These are phyloP conservation scores for Myripristis murdjan DNA, from an alignment of 2,797 vertebrate species.

Conservation along the genomic window DNA sequence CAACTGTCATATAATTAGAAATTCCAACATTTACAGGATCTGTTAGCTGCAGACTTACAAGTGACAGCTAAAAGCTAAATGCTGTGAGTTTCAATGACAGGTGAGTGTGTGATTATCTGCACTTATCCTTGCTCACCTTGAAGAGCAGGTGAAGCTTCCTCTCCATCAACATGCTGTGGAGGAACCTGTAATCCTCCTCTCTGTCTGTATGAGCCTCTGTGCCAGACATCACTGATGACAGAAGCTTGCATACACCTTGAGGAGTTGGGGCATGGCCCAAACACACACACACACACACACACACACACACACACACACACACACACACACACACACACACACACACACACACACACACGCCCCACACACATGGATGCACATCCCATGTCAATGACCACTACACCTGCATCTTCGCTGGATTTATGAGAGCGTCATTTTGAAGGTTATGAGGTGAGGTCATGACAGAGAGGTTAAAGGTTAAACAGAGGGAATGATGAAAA, in stretches of 20 bases:
- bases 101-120: not conserved
- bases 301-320: not conserved
- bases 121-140: slow-evolving; percentile 74
- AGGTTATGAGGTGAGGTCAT: slow-evolving; percentile 32
- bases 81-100: too few species aligned
- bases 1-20: too few species aligned
- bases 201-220: slow-evolving; percentile 90
- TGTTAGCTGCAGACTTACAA: too few species aligned
- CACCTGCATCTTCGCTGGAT: slow-evolving; percentile 28
- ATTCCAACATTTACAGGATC: too few species aligned
- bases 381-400: slow-evolving; percentile 2
- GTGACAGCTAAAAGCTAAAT: too few species aligned
- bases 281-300: slow-evolving; percentile 8
- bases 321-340: slow-evolving; percentile 1
- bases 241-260: slow-evolving; percentile 89
- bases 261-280: slow-evolving; percentile 44
- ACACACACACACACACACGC: slow-evolving; percentile 1
- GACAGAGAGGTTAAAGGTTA: slow-evolving; percentile 47
- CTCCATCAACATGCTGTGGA: slow-evolving; percentile 95
- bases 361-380: too few species aligned
- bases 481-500: slow-evolving; percentile 24
- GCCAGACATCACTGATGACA: slow-evolving; percentile 89
- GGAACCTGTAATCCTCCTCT: slow-evolving; percentile 96
- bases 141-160: slow-evolving; percentile 96
- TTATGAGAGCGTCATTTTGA: slow-evolving; percentile 19